Percentiles rank a stretch among this genome's conserved stretches.
phyloP scores from a whole-genome alignment of 2,888 invertebrate genomes.

The Heteromurus nitidus region DNA sequence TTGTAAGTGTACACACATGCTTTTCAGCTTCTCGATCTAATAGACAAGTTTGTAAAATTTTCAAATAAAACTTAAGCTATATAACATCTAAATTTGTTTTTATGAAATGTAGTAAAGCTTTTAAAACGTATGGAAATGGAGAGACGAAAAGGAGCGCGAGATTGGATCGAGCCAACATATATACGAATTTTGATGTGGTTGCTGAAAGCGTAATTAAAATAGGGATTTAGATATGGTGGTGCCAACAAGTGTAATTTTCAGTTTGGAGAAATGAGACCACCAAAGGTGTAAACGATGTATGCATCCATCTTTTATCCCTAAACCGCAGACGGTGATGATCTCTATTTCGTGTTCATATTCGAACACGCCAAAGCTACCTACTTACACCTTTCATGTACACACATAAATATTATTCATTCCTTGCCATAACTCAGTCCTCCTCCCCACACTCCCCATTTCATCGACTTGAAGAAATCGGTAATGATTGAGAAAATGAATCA shows the following conservation, averaged over 20 bases:
- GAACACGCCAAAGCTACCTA: neutral
- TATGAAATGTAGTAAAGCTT: constrained; percentile 12
- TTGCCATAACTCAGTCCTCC: too few species aligned
- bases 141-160: neutral
- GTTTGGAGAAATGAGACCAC: constrained; percentile 66
- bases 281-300: constrained; percentile 61
- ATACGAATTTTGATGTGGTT: constrained; percentile 39
- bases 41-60: neutral
- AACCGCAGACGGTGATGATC: constrained; percentile 2
- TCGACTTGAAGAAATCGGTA: neutral
- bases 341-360: neutral
- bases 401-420: too few species aligned
- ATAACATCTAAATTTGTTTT: constrained; percentile 37
- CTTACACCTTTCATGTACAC: too few species aligned
- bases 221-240: constrained; percentile 53
- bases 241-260: constrained; percentile 58
- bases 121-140: neutral
- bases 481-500: neutral
- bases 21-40: too few species aligned
- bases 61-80: constrained; percentile 35
- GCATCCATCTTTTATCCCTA: neutral
- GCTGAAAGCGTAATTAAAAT: constrained; percentile 57
- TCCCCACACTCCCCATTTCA: too few species aligned
- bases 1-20: neutral
- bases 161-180: constrained; percentile 4